A percentile compares a stretch with the other conserved stretches of the same genome.
These are phyloP conservation scores for Caenorhabditis sp. DNA, from an alignment of 2,888 invertebrate species.

Conservation along the genomic window DNA sequence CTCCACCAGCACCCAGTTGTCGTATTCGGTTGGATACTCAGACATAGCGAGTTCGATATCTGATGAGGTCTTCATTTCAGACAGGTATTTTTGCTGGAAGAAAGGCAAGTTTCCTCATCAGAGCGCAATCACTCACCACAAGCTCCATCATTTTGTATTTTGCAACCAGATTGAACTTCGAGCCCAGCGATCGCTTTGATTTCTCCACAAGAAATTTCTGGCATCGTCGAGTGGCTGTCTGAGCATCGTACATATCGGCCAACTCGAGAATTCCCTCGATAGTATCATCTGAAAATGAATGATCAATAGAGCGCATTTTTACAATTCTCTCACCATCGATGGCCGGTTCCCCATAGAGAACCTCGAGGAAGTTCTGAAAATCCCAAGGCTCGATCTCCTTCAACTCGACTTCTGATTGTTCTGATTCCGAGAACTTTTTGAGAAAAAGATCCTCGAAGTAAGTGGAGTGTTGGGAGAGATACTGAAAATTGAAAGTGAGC, in stretches of 20 bases:
- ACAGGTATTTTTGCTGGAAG: neutral
- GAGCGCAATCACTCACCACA: too few relatives aligned
- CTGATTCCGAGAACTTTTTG: constrained; percentile 1
- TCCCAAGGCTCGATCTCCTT: neutral
- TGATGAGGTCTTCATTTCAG: neutral
- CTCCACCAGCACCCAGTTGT: neutral
- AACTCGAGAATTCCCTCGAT: constrained; percentile 1
- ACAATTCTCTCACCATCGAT: neutral
- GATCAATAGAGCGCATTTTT: neutral
- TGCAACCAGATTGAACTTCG: neutral
- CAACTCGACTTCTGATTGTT: neutral
- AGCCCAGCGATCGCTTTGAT: neutral
- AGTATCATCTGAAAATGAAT: neutral
- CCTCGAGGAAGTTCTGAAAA: constrained; percentile 2
- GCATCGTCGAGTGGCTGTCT: neutral
- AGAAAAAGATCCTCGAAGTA: constrained; percentile 1
- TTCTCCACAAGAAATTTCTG: neutral
- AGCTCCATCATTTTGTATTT: too few relatives aligned
- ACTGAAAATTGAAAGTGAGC: neutral
- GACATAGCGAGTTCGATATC: neutral
- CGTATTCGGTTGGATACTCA: neutral
- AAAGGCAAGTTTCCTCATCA: too few relatives aligned
- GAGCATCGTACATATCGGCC: neutral
- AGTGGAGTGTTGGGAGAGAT: neutral
- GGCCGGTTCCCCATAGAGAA: neutral